Conservation (phyloP, 2,888 invertebrate species). For the Andrena bucephala region DNA sequence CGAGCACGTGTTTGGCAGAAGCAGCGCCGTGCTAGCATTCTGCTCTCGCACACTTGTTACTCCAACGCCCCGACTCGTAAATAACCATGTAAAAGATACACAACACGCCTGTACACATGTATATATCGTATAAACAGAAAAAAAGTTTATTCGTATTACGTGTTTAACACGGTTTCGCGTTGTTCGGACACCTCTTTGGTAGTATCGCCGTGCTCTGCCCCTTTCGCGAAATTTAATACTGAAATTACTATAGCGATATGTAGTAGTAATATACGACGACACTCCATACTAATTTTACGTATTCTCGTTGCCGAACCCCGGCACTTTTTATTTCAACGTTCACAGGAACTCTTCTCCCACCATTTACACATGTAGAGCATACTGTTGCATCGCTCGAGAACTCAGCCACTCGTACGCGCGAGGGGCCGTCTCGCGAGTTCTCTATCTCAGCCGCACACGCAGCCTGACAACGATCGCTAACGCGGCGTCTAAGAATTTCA, state of each 20-base stretch:
- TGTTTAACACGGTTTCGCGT: slow-evolving; percentile 56
- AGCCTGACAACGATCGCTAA: slow-evolving; percentile 40
- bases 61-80: background rate
- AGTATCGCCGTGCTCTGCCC: slow-evolving; percentile 33
- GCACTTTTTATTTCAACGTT: slow-evolving; percentile 35
- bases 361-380: slow-evolving; percentile 45
- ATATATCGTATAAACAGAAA: slow-evolving; percentile 60
- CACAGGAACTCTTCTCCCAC: slow-evolving; percentile 24
- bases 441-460: background rate
- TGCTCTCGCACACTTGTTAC: background rate
- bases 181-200: slow-evolving; percentile 55
- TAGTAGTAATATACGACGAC: slow-evolving; percentile 45
- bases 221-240: slow-evolving; percentile 56
- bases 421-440: slow-evolving; percentile 32
- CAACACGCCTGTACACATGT: slow-evolving; percentile 8
- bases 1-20: slow-evolving; percentile 22
- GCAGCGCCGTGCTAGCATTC: background rate
- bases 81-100: slow-evolving; percentile 17
- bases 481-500: slow-evolving; percentile 31
- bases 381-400: slow-evolving; percentile 32
- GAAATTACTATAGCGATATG: slow-evolving; percentile 62
- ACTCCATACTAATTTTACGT: slow-evolving; percentile 27
- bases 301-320: slow-evolving; percentile 16
- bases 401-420: slow-evolving; percentile 22
- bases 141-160: slow-evolving; percentile 63